Percentiles rank a stretch among this genome's conserved stretches.
These are phyloP conservation scores for Cantharis rufa DNA, from an alignment of 2,888 invertebrate species.

Conservation along the genomic window DNA sequence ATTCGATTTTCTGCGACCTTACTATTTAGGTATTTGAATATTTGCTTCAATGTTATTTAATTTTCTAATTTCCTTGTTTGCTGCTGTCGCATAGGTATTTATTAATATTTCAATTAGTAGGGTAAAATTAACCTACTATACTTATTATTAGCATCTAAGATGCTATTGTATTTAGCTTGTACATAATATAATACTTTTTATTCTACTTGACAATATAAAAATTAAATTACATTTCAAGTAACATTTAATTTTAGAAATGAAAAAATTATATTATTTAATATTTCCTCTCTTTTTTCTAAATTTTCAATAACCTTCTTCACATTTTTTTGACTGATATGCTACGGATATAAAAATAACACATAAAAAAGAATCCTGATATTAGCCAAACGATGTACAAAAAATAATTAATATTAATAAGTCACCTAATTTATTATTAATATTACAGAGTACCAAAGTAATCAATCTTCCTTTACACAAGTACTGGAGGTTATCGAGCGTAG, in stretches of 20 bases:
- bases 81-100: not conserved
- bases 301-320: no score
- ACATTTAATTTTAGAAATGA: no score
- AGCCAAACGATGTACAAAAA: not conserved
- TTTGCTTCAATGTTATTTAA: slow-evolving; percentile 13
- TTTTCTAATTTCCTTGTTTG: not conserved
- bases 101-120: not conserved
- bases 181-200: no score
- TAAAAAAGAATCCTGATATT: not conserved
- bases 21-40: slow-evolving; percentile 16
- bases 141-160: not conserved
- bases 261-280: no score
- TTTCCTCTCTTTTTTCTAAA: no score
- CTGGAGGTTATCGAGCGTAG: not conserved
- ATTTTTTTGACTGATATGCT: no score
- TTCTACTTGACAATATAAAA: no score
- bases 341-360: no score
- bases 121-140: not conserved
- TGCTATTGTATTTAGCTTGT: not conserved
- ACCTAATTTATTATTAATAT: not conserved
- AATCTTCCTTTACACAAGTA: not conserved
- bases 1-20: slow-evolving; percentile 33
- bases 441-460: not conserved
- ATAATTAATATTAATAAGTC: not conserved
- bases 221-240: no score